Conservation (phyloP, 2,888 invertebrate genomes). For the Drosophila anceps region DNA sequence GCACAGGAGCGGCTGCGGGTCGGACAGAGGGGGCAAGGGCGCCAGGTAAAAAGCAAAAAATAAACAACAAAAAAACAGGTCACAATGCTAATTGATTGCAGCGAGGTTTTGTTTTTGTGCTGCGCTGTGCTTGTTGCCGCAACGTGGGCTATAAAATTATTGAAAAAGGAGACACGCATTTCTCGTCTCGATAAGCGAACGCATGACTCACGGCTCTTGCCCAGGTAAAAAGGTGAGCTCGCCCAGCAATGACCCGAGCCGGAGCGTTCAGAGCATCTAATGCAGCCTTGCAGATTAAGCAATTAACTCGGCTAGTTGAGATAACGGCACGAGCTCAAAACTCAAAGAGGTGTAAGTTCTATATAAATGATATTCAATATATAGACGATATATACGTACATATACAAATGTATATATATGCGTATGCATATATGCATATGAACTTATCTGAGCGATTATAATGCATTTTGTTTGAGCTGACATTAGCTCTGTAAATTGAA, state of each 20-base stretch:
- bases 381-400: not conserved
- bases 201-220: conserved; percentile 55
- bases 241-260: conserved; percentile 2
- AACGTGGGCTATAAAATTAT: conserved; percentile 78
- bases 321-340: conserved; percentile 55
- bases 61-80: conserved; percentile 63
- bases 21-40: not conserved
- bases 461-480: conserved; percentile 45
- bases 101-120: conserved; percentile 38
- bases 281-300: conserved; percentile 75
- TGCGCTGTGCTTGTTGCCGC: conserved; percentile 35
- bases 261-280: conserved; percentile 42
- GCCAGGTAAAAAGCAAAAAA: not conserved
- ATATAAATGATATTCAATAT: conserved; percentile 25
- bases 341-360: conserved; percentile 52
- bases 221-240: conserved; percentile 24
- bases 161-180: conserved; percentile 77
- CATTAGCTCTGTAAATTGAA: conserved; percentile 63
- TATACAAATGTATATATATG: not conserved
- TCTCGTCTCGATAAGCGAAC: conserved; percentile 73
- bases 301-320: conserved; percentile 79
- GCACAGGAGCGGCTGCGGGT: not conserved
- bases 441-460: conserved; percentile 54
- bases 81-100: conserved; percentile 78
- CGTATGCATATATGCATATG: not conserved